Conservation (phyloP, 2,797 vertebrate species). For the Mormyrops attenuatus region DNA sequence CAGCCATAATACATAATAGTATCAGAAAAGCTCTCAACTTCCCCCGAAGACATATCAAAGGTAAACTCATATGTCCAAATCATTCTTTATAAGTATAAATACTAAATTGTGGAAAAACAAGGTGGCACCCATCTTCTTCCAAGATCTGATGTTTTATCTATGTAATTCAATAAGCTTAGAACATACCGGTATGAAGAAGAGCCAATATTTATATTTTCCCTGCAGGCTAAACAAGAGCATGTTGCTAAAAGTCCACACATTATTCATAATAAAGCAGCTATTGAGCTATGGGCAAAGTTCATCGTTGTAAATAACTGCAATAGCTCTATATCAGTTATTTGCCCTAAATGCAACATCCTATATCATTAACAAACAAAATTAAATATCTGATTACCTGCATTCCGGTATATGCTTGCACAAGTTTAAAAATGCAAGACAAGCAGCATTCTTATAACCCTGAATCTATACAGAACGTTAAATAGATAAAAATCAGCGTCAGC, state of each 20-base stretch:
- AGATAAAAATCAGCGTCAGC: background rate
- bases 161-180: background rate
- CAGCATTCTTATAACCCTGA: background rate
- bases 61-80: background rate
- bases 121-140: background rate
- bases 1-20: background rate
- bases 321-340: background rate
- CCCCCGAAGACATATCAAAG: background rate
- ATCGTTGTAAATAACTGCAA: background rate
- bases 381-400: background rate
- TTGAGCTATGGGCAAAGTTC: background rate
- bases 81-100: background rate
- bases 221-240: background rate
- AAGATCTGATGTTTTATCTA: background rate
- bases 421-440: background rate
- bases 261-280: background rate
- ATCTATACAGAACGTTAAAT: background rate
- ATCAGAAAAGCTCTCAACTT: background rate
- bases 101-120: background rate
- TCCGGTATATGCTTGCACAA: background rate
- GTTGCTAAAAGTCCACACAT: background rate
- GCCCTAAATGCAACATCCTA: background rate
- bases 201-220: conserved; percentile 4
- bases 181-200: background rate
- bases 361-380: background rate